Conservation (phyloP, 92 coral and sea anemone species). For the Micromussa lordhowensis region DNA sequence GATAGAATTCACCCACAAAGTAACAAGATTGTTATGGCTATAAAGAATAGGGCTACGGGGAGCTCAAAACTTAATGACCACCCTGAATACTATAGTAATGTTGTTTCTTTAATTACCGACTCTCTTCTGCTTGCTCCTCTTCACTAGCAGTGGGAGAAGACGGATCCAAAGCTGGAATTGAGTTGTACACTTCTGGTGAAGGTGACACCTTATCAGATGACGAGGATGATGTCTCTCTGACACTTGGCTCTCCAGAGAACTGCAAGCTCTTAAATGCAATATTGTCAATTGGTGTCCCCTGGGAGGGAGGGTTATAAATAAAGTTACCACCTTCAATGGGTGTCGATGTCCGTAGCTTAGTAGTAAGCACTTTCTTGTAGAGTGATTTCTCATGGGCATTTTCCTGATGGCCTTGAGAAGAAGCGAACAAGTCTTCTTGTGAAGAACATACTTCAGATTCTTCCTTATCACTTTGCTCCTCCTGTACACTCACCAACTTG, state of each 20-base stretch:
- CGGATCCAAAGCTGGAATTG: constrained; percentile 59
- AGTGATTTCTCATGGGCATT: constrained; percentile 40
- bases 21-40: no score
- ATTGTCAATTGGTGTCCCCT: constrained; percentile 68
- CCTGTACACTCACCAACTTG: constrained; percentile 34
- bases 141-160: constrained; percentile 70
- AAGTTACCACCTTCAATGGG: constrained; percentile 53
- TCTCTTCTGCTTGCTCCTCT: background rate
- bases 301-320: constrained; percentile 62
- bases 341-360: constrained; percentile 65
- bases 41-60: no score
- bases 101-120: background rate
- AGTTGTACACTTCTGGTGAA: constrained; percentile 56
- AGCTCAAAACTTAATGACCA: no score
- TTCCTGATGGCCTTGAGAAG: constrained; percentile 22
- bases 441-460: constrained; percentile 65
- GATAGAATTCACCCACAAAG: no score
- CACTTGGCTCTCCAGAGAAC: constrained; percentile 76
- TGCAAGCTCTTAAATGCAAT: constrained; percentile 67
- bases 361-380: constrained; percentile 51
- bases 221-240: constrained; percentile 59
- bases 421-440: constrained; percentile 77
- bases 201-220: constrained; percentile 43
- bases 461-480: constrained; percentile 36
- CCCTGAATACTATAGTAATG: no score